Conservation (phyloP, 2,113 vertebrate species). For the Chamaetylas fuelleborni region DNA sequence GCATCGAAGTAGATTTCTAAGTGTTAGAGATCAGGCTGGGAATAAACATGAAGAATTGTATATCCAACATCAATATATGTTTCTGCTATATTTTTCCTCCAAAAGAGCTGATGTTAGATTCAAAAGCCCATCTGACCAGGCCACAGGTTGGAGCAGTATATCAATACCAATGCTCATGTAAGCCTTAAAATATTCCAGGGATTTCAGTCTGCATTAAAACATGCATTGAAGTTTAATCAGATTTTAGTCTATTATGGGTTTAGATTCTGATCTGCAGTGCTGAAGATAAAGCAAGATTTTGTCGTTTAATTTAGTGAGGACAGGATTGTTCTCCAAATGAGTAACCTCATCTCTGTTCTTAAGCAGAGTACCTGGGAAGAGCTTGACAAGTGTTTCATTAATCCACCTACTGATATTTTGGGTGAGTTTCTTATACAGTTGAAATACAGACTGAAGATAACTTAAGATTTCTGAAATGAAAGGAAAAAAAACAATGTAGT, state of each 20-base stretch:
- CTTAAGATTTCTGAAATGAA: not conserved
- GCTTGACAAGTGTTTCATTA: conserved; percentile 21
- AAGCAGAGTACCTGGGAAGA: not conserved
- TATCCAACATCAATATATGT: not conserved
- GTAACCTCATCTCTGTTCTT: not conserved
- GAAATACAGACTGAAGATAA: not conserved
- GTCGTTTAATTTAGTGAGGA: not conserved
- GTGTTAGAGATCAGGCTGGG: not conserved
- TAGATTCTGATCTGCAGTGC: not conserved
- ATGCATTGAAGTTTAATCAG: not conserved
- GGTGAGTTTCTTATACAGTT: not conserved
- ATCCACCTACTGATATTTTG: not conserved
- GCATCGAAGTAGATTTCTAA: not conserved
- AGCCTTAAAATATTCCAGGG: not conserved
- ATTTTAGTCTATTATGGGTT: not conserved
- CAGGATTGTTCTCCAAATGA: not conserved
- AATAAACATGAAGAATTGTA: not conserved
- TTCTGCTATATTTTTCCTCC: not conserved
- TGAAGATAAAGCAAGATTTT: not conserved
- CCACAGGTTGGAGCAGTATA: not conserved
- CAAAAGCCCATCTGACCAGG: not conserved
- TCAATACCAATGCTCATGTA: not conserved
- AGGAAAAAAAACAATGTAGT: not conserved
- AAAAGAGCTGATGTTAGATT: not conserved
- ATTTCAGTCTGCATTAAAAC: not conserved